A percentile compares a stretch with the other conserved stretches of the same genome.
Evolutionary conservation across 2,113 vertebrate species (phyloP).

Genomic region (Passer montanus): DNA sequence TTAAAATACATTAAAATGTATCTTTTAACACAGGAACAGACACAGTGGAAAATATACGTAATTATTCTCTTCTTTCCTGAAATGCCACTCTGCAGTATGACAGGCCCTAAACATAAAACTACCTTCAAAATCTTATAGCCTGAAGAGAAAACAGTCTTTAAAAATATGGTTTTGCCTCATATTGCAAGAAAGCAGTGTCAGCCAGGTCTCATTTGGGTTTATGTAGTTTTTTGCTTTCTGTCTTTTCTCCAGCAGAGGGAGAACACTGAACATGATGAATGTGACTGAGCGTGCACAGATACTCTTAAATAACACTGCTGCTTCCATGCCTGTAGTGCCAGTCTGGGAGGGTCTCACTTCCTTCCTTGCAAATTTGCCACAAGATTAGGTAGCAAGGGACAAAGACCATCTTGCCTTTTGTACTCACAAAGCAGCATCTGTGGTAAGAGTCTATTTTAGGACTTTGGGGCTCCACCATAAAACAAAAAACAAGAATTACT

Average conservation of each 20-base stretch:
- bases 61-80: not conserved
- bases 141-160: not conserved
- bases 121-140: not conserved
- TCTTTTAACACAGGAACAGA: not conserved
- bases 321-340: not conserved
- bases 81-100: not conserved
- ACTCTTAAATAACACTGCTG: not conserved
- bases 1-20: not conserved
- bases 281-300: rapidly evolving
- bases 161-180: not conserved
- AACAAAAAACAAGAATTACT: not conserved
- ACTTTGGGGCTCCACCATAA: not conserved
- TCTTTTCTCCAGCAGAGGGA: slow-evolving; percentile 50
- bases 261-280: not conserved
- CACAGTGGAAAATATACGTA: not conserved
- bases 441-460: not conserved
- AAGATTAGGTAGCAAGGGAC: not conserved
- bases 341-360: not conserved
- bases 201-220: not conserved
- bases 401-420: not conserved
- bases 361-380: not conserved
- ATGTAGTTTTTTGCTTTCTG: not conserved
- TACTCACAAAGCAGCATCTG: not conserved
- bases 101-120: not conserved
- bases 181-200: not conserved